Percentiles rank a stretch among this genome's conserved stretches.
Evolutionary conservation across 2,888 invertebrate genomes (phyloP).

Genomic region (Lottia gigantea): DNA sequence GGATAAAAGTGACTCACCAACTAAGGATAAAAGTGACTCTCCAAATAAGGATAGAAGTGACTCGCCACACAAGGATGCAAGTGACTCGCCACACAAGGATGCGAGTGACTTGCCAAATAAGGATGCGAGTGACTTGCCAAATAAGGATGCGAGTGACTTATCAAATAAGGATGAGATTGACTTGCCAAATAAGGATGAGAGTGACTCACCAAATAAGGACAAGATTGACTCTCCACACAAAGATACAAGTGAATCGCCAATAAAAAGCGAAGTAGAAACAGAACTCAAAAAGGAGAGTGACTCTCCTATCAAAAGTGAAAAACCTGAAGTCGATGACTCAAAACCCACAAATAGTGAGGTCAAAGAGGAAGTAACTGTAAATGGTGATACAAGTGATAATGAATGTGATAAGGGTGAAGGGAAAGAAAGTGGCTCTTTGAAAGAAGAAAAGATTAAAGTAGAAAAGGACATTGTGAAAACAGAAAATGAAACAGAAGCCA

Average conservation of each 20-base stretch:
- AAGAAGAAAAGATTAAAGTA: conserved; percentile 18
- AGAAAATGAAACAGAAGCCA: conserved; percentile 18
- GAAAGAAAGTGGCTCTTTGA: conserved; percentile 21
- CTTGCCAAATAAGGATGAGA: background rate
- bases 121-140: conserved; percentile 8
- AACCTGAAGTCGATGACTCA: background rate
- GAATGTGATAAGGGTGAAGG: conserved; percentile 25
- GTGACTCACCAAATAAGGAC: conserved; percentile 14
- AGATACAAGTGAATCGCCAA: background rate
- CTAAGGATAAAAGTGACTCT: no score
- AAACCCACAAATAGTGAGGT: background rate
- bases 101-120: conserved; percentile 15
- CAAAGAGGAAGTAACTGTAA: conserved; percentile 21
- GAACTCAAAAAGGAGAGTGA: conserved; percentile 28
- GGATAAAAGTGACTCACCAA: conserved; percentile 4
- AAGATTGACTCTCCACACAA: background rate
- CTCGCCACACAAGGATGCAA: no score
- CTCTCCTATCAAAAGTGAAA: conserved; percentile 26
- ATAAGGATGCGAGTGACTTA: conserved; percentile 5
- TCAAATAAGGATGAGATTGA: no score
- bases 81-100: background rate
- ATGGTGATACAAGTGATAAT: conserved; percentile 27
- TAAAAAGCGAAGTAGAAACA: conserved; percentile 28
- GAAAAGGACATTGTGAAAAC: conserved; percentile 23
- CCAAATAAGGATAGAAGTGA: conserved; percentile 6